These are phyloP conservation scores for Pipistrellus kuhlii DNA, from an alignment of 2,797 vertebrate species.

Conservation along the genomic window DNA sequence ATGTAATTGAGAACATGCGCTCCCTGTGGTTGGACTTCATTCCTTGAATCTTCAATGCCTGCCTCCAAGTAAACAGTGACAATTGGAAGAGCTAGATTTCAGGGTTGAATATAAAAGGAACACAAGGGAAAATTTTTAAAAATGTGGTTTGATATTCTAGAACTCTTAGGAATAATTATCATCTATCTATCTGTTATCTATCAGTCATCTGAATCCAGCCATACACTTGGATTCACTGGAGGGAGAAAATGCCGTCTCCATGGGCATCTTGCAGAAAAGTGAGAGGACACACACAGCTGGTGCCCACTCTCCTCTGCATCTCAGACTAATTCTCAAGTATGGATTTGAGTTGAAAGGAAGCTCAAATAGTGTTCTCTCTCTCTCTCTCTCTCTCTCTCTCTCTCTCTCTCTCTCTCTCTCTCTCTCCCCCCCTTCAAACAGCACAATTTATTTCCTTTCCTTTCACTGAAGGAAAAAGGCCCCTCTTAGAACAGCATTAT, in stretches of 20 bases:
- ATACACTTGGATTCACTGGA: background rate
- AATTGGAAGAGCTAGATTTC: background rate
- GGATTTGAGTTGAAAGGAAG: background rate
- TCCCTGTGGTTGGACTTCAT: background rate
- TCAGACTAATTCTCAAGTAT: slow-evolving; percentile 36
- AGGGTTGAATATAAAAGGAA: slow-evolving; percentile 26
- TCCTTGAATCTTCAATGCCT: background rate
- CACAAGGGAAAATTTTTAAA: background rate
- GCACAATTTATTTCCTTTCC: background rate
- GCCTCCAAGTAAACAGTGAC: background rate
- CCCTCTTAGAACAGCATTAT: background rate
- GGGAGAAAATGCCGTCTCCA: background rate
- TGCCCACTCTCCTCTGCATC: background rate
- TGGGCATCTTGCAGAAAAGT: background rate
- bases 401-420: too few relatives aligned
- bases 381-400: too few relatives aligned
- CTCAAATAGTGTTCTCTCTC: background rate
- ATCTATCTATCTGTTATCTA: background rate
- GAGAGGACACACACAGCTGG: background rate
- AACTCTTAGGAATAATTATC: background rate
- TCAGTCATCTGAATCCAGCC: background rate
- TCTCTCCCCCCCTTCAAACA: background rate
- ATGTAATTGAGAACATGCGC: background rate
- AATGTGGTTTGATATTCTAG: background rate
- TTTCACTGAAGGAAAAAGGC: background rate